Percentiles rank a stretch among this genome's conserved stretches.
These are phyloP conservation scores for Cyprinus carpio DNA, from an alignment of 2,113 vertebrate species.

Conservation along the genomic window DNA sequence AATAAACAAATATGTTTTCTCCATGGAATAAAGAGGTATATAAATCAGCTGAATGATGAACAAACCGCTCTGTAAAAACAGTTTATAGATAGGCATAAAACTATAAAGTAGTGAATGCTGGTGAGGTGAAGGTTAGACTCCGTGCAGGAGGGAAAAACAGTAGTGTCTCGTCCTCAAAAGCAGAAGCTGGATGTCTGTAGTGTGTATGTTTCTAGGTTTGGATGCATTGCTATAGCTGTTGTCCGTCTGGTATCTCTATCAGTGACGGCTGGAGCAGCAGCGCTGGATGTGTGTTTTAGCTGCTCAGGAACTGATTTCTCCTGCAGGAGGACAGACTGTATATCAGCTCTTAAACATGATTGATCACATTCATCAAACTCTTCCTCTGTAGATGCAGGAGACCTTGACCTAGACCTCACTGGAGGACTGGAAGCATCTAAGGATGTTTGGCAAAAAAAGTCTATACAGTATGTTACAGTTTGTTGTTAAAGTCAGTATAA, in stretches of 20 bases:
- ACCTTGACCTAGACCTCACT: not conserved
- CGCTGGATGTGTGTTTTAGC: not conserved
- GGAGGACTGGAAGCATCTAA: not conserved
- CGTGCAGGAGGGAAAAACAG: not conserved
- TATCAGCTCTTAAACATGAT: constrained; percentile 14
- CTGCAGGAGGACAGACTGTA: not conserved
- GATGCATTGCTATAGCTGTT: not conserved
- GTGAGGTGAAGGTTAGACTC: no score
- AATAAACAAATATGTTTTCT: not conserved
- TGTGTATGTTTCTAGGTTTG: not conserved
- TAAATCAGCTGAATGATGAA: not conserved
- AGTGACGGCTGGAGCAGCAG: not conserved
- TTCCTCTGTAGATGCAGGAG: not conserved
- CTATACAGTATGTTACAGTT: no score
- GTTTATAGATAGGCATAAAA: not conserved
- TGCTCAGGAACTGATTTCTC: not conserved
- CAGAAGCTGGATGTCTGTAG: not conserved
- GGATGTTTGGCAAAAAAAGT: not conserved
- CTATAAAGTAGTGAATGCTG: not conserved
- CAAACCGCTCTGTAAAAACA: not conserved
- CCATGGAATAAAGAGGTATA: not conserved
- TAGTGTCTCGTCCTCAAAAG: not conserved
- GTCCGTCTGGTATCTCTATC: not conserved
- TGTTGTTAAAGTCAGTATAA: not conserved
- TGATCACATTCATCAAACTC: not conserved